Conservation (phyloP, 1,140 invertebrate species). For the Coenobita brevimanus region DNA sequence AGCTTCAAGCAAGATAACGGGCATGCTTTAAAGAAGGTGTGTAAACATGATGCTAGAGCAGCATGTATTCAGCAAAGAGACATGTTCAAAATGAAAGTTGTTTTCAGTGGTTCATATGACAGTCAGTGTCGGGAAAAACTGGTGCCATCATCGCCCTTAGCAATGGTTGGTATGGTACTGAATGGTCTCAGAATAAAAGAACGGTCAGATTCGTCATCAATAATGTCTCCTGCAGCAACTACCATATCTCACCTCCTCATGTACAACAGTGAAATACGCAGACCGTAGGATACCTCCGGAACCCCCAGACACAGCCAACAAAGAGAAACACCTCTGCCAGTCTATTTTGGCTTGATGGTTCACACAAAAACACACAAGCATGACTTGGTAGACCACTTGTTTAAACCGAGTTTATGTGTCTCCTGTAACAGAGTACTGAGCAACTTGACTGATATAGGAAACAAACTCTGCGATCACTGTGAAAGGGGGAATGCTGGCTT, state of each 20-base stretch:
- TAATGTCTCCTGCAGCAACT: neutral
- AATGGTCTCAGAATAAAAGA: constrained; percentile 10
- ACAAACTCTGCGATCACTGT: constrained; percentile 5
- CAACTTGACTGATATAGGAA: constrained; percentile 7
- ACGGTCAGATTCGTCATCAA: neutral
- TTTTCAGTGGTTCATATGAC: constrained; percentile 13
- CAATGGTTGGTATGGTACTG: constrained; percentile 12
- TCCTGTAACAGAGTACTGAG: constrained; percentile 17
- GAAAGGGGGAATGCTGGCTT: too few species aligned
- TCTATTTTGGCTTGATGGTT: constrained; percentile 20
- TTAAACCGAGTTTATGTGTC: neutral
- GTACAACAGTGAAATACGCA: too few species aligned
- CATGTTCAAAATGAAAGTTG: constrained; percentile 21
- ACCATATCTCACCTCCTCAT: neutral
- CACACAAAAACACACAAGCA: constrained; percentile 26
- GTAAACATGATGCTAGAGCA: constrained; percentile 27
- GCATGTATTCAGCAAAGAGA: constrained; percentile 3
- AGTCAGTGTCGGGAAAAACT: neutral
- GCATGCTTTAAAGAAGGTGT: neutral
- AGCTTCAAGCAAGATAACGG: neutral
- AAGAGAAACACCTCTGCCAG: constrained; percentile 17
- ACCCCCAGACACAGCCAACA: neutral
- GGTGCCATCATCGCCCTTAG: neutral
- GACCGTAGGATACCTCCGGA: too few species aligned
- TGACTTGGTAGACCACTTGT: constrained; percentile 8